Base-by-base conservation (phyloP, 2,113 vertebrate species). In the Brachyistius frenatus region DNA sequence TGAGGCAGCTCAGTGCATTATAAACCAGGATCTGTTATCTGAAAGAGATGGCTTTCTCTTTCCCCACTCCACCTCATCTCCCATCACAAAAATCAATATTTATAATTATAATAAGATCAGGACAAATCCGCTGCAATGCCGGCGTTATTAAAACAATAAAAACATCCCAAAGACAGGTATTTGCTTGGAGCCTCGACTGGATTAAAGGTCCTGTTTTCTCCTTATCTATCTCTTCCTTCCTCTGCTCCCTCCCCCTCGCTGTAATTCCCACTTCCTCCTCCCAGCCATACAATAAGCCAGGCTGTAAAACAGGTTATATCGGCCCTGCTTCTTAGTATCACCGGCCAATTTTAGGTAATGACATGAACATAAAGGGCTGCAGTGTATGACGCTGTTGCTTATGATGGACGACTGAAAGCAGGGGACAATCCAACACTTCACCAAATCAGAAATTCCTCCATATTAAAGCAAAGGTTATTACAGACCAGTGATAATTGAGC, bases 71-170 rank as follows among this genome's bases (percentile, higher is more conserved):
- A 53, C 62, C 52, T 60, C 63, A 6, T 50, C 84, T 85, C 78
- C 84, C 81, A 89, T 92, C 88, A 80, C 81, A 87, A 93, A 90
- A 90, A 89, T 94, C 94, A 91, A 95, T 95, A 93, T 93, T 91
- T 92, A 94, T 93, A 93, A 95, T 93, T 94, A 89, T 92, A 94
- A 23, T 86, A 93, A 93, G 87, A 93, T 92, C 88, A 90, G 87
- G 90, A 92, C 87, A 94, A 94, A 93, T 93, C 91, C 85, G 47
- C 76, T 76, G 74, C 74, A 72, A 75, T 86, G 79, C 87, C 35
- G 62, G 66, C 23, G 55, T 94, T 95, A 94, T 95, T 94, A 94
- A 93, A 94, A 94, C 93, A 93, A 93, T 93, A 93, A 93, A 94
- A 92, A 91, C 86, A 87, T 88, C 81, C 78, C 54, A 78, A 71